Base-by-base conservation (phyloP, 2,888 invertebrate species). In the Myopa tessellatipennis region DNA sequence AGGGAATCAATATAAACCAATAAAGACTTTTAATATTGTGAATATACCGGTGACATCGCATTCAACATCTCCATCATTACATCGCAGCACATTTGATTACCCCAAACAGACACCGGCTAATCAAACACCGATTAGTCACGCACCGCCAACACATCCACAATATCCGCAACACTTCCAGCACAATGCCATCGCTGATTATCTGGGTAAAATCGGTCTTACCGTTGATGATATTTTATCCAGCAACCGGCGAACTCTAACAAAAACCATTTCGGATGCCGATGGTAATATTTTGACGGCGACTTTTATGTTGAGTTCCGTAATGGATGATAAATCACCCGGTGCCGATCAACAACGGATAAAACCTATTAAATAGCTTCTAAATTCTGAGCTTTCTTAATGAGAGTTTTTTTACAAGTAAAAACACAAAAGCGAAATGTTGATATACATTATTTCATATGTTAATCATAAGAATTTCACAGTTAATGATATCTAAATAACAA, bases 261-360 rank as follows among this genome's bases (percentile, higher is more conserved):
- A 70, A 70, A 70, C 52, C 7, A 70, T 70, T 14, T n/a, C 52
- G 34, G 70, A 70, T 16, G 70, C 36, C 16, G 55, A 70, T 70
- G 70, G 70, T 36, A 55, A 70, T 36, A 70, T 70, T 55, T 70
- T 70, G 55, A 70, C 70, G 34, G 70, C 70, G 12, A 70, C 70
- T 55, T 70, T 55, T 55, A 70, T 70, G 70, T 34, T 70, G 3
- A 70, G 70, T 70, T 70, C 70, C 7, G 70, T 70, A 8, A 55
- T 16, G 36, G 52, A 34, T 34, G 34, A 55, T 50, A 36, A 18
- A 4, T 8, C 40, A 4, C 34, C 63, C 5, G 36, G 16, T 36
- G 4, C 5, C 2, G 36, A 65, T 14, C 18, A 65, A 36, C 34
- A 4, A 5, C 7, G 4, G 34, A 65, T 65, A n/a, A 68, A 52